Evolutionary conservation across 2,888 invertebrate species (phyloP).

Genomic region (Euclidia mi): DNA sequence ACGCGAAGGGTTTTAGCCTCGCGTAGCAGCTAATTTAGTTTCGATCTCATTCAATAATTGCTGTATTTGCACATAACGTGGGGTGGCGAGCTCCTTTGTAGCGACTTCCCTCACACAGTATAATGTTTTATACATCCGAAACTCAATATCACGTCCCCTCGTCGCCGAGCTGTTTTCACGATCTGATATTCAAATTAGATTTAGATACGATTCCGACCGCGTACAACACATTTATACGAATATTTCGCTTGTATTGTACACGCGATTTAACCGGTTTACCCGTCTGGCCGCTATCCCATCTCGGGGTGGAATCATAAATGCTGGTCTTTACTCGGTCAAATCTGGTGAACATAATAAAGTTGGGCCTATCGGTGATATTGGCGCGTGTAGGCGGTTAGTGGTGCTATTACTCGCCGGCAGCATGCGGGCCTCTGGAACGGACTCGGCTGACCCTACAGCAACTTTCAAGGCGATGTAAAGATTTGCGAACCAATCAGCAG

Average conservation of each 20-base stretch:
- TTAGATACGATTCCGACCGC: constrained; percentile 16
- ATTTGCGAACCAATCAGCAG: constrained; percentile 49
- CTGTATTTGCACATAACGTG: too few species aligned
- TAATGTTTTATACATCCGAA: too few species aligned
- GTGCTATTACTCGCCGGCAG: background rate
- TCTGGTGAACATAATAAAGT: constrained; percentile 15
- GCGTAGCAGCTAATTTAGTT: too few species aligned
- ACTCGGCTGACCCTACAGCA: constrained; percentile 4
- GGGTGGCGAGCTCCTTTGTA: too few species aligned
- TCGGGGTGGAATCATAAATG: constrained; percentile 6
- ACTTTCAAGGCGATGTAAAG: constrained; percentile 18
- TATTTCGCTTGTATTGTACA: constrained; percentile 7
- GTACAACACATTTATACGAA: constrained; percentile 4
- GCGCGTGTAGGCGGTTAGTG: constrained; percentile 11
- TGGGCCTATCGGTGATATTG: constrained; percentile 8
- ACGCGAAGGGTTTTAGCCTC: too few species aligned
- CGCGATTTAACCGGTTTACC: background rate
- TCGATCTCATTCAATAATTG: too few species aligned
- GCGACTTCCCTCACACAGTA: too few species aligned
- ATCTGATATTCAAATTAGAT: constrained; percentile 35
- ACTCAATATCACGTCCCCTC: constrained; percentile 13
- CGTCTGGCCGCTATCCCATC: background rate
- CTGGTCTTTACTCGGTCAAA: constrained; percentile 19
- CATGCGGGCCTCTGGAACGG: background rate
- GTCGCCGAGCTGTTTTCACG: constrained; percentile 7